Percentiles rank a stretch among this genome's conserved stretches.
Conservation (phyloP, 2,888 invertebrate species). For the Pinctada fucata region DNA sequence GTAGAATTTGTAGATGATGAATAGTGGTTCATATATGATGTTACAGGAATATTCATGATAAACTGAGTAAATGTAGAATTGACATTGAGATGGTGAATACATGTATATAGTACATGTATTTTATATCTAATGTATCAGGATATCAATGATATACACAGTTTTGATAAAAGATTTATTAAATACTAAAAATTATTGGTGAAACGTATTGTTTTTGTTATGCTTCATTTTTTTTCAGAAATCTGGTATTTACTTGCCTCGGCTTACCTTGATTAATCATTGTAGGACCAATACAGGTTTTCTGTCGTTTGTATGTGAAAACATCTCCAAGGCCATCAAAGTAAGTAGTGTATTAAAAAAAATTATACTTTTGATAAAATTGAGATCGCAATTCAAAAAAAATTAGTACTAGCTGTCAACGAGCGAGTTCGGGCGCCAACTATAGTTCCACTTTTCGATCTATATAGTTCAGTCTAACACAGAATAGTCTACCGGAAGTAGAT, state of each 20-base stretch:
- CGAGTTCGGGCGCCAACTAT: too few relatives aligned
- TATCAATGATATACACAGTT: background rate
- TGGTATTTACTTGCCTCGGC: conserved; percentile 86
- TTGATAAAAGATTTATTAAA: background rate
- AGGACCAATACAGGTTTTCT: conserved; percentile 82
- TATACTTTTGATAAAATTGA: too few relatives aligned
- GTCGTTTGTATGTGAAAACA: conserved; percentile 82
- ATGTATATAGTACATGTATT: background rate
- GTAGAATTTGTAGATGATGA: too few relatives aligned
- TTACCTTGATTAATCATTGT: conserved; percentile 85
- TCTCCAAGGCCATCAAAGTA: conserved; percentile 81
- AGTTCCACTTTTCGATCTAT: too few relatives aligned
- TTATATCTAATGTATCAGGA: background rate
- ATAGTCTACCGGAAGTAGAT: too few relatives aligned
- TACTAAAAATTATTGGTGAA: background rate
- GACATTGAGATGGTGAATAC: background rate
- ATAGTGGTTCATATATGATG: too few relatives aligned
- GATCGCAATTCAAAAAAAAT: too few relatives aligned
- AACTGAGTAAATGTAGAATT: too few relatives aligned
- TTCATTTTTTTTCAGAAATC: conserved; percentile 78
- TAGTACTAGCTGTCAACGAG: too few relatives aligned
- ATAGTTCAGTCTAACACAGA: too few relatives aligned
- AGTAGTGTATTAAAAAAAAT: conserved; percentile 21
- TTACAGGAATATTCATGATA: too few relatives aligned
- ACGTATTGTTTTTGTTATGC: background rate